A percentile compares a stretch with the other conserved stretches of the same genome.
Evolutionary conservation across 2,888 invertebrate genomes (phyloP).

Genomic region (Eledone cirrhosa): DNA sequence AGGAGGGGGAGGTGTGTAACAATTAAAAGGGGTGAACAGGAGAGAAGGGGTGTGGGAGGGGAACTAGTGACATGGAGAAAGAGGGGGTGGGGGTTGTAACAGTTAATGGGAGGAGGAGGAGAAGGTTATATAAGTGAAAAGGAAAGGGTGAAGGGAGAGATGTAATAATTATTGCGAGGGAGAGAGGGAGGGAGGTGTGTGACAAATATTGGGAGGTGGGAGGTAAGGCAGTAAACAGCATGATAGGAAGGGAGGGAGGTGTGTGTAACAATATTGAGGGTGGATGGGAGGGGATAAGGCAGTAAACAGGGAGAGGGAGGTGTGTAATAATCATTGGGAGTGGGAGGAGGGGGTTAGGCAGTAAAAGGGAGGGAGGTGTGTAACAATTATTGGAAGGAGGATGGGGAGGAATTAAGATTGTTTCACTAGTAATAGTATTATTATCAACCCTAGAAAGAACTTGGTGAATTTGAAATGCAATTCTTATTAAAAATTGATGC

Average conservation of each 20-base stretch:
- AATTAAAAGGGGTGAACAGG: not conserved
- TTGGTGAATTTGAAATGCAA: too few species aligned
- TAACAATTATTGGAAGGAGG: not conserved
- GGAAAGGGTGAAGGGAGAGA: not conserved
- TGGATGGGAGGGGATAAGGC: not conserved
- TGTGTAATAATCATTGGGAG: too few species aligned
- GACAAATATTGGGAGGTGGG: not conserved
- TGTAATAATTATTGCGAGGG: not conserved
- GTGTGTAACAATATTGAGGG: too few species aligned
- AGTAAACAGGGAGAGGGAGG: not conserved
- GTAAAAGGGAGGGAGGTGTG: not conserved
- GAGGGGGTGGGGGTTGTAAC: not conserved
- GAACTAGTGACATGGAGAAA: not conserved
- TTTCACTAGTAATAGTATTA: too few species aligned
- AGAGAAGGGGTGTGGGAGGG: not conserved
- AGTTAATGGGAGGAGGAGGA: too few species aligned
- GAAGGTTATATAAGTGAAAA: not conserved
- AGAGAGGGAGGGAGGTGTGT: not conserved
- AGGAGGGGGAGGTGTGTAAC: not conserved
- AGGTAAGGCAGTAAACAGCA: not conserved
- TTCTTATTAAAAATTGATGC: too few species aligned
- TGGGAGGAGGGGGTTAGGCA: not conserved
- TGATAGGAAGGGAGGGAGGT: too few species aligned
- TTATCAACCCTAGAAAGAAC: too few species aligned
- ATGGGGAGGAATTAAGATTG: not conserved